phyloP scores from a whole-genome alignment of 2,888 invertebrate genomes.

The Orthosia gothica region DNA sequence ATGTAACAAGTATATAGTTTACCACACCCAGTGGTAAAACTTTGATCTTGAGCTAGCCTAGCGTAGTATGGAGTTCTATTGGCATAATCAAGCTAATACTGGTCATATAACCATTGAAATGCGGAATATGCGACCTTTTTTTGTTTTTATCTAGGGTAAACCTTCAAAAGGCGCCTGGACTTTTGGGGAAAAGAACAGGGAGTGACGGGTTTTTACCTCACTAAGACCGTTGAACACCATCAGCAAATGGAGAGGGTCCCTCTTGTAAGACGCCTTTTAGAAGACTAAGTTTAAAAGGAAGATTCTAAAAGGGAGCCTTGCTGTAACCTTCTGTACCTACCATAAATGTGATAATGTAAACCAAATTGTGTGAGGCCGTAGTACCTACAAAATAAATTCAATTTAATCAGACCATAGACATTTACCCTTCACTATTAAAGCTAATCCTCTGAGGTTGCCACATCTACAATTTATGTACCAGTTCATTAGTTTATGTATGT shows the following conservation, averaged over 20 bases:
- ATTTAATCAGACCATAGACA: slow-evolving; percentile 28
- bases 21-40: not conserved
- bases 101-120: not conserved
- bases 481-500: slow-evolving; percentile 48
- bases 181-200: too few relatives aligned
- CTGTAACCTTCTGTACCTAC: not conserved
- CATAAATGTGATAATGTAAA: not conserved
- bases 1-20: not conserved
- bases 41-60: not conserved
- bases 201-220: too few relatives aligned
- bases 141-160: too few relatives aligned
- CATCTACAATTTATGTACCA: slow-evolving; percentile 42
- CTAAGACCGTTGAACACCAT: too few relatives aligned
- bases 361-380: not conserved
- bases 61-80: not conserved
- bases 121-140: too few relatives aligned
- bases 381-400: slow-evolving; percentile 26
- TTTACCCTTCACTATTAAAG: slow-evolving; percentile 37
- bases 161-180: too few relatives aligned
- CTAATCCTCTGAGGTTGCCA: slow-evolving; percentile 43
- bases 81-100: not conserved
- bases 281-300: too few relatives aligned
- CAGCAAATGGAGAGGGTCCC: too few relatives aligned
- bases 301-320: too few relatives aligned
- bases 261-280: too few relatives aligned